Conservation (phyloP, 1,140 invertebrate species). For the Apocrypta bakeri region DNA sequence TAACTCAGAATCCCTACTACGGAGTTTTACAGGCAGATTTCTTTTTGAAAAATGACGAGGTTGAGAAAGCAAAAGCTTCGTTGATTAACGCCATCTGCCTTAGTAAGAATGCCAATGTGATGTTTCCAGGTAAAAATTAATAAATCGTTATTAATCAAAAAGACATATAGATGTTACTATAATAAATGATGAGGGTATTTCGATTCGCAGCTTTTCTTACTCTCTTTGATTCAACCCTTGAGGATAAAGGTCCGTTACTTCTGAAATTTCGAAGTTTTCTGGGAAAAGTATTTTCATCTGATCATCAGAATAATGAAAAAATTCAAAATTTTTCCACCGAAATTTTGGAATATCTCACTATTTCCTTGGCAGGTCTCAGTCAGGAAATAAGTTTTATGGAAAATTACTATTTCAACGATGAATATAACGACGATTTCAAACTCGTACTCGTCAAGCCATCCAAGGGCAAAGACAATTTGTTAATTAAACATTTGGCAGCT, state of each 20-base stretch:
- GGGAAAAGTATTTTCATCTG: slow-evolving; percentile 6
- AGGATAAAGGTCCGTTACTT: slow-evolving; percentile 37
- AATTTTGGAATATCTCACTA: slow-evolving; percentile 28
- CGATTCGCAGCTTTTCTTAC: slow-evolving; percentile 9
- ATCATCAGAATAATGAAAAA: not conserved
- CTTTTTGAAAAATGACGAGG: slow-evolving; percentile 48
- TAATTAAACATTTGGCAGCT: slow-evolving; percentile 37
- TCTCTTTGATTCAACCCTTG: slow-evolving; percentile 36
- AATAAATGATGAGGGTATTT: too few species aligned
- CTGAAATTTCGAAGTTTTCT: slow-evolving; percentile 17
- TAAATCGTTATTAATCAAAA: too few species aligned
- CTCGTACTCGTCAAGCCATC: not conserved
- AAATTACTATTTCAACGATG: slow-evolving; percentile 28
- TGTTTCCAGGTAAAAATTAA: slow-evolving; percentile 46
- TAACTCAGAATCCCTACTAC: slow-evolving; percentile 48
- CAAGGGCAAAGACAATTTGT: slow-evolving; percentile 5
- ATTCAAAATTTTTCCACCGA: not conserved
- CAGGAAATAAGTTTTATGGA: slow-evolving; percentile 43
- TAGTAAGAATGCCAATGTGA: slow-evolving; percentile 40
- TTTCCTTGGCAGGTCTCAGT: slow-evolving; percentile 13
- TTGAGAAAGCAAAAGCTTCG: slow-evolving; percentile 41
- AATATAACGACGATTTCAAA: slow-evolving; percentile 39
- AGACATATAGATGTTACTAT: not conserved
- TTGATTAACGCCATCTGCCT: slow-evolving; percentile 44
- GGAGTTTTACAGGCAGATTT: slow-evolving; percentile 46